Conservation (phyloP, 1,140 invertebrate genomes). For the Drosophila gunungcola region DNA sequence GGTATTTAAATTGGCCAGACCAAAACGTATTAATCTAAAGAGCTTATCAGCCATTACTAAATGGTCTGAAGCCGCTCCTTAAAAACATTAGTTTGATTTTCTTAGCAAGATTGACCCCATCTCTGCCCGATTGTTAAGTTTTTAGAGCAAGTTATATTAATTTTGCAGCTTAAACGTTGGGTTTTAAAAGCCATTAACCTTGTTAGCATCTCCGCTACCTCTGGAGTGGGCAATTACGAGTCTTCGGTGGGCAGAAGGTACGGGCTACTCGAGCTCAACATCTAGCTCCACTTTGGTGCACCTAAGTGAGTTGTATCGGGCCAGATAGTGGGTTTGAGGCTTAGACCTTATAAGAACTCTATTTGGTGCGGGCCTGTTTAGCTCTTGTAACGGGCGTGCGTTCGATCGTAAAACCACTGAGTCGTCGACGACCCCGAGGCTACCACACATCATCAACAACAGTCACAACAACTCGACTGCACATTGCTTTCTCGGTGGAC, state of each 20-base stretch:
- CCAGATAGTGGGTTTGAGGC: not conserved
- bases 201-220: slow-evolving; percentile 40
- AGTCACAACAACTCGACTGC: slow-evolving; percentile 7
- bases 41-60: slow-evolving; percentile 14
- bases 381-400: slow-evolving; percentile 33
- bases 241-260: slow-evolving; percentile 32
- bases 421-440: slow-evolving; percentile 42
- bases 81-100: not conserved
- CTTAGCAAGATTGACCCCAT: slow-evolving; percentile 8
- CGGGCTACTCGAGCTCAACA: slow-evolving; percentile 7
- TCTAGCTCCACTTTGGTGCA: slow-evolving; percentile 10
- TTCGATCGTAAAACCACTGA: slow-evolving; percentile 44
- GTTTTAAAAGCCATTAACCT: slow-evolving; percentile 40
- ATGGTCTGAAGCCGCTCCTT: slow-evolving; percentile 13
- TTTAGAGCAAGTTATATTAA: slow-evolving; percentile 31
- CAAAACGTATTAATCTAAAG: slow-evolving; percentile 9
- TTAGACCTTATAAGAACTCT: slow-evolving; percentile 24
- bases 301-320: slow-evolving; percentile 10
- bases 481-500: slow-evolving; percentile 29
- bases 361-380: slow-evolving; percentile 13
- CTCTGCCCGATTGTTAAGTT: slow-evolving; percentile 5
- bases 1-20: slow-evolving; percentile 8
- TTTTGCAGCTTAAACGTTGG: slow-evolving; percentile 20
- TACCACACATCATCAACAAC: slow-evolving; percentile 36
- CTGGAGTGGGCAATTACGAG: slow-evolving; percentile 35